Evolutionary conservation across 2,797 vertebrate genomes (phyloP).

Genomic region (Manis javanica): DNA sequence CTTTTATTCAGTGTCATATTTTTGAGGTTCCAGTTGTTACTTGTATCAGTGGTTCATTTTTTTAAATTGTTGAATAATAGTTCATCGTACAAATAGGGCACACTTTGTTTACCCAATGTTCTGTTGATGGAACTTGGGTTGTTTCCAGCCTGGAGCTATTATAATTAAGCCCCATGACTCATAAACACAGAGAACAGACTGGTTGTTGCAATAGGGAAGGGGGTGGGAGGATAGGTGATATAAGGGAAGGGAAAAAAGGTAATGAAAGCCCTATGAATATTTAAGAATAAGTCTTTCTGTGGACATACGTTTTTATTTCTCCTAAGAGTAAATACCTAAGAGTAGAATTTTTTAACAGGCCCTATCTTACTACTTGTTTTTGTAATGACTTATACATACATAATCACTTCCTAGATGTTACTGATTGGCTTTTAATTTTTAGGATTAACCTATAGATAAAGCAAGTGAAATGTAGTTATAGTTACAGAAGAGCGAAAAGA

Average conservation of each 20-base stretch:
- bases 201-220: too few species aligned
- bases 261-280: neutral
- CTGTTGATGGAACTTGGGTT: neutral
- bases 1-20: neutral
- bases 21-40: neutral
- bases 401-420: neutral
- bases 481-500: neutral
- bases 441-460: neutral
- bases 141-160: neutral
- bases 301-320: neutral
- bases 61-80: neutral
- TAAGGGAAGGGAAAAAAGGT: too few species aligned
- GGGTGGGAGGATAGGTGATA: too few species aligned
- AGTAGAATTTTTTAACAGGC: neutral
- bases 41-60: neutral
- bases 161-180: neutral
- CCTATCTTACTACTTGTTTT: neutral
- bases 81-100: neutral
- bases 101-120: neutral
- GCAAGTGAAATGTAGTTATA: neutral
- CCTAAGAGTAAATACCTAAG: neutral
- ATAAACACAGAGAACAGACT: too few species aligned
- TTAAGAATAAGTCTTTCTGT: neutral
- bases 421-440: conserved; percentile 6
- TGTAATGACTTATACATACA: neutral